A percentile compares a stretch with the other conserved stretches of the same genome.
Conservation (phyloP, 2,797 vertebrate species). For the Poecilia velifera region DNA sequence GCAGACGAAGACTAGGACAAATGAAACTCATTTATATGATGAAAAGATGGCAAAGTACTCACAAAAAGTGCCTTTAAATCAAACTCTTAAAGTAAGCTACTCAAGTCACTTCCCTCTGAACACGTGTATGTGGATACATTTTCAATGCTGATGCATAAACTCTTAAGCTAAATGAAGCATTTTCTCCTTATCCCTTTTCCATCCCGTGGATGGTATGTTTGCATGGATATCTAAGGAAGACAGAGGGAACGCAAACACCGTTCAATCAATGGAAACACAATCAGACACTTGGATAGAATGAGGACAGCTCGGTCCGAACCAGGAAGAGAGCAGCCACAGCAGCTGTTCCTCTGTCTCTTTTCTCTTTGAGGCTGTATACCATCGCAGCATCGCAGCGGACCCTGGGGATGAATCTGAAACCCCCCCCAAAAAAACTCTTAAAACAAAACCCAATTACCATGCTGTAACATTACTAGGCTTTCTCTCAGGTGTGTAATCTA, state of each 20-base stretch:
- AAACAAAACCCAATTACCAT: slow-evolving; percentile 70
- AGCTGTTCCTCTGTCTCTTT: slow-evolving; percentile 70
- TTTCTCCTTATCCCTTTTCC: slow-evolving; percentile 2
- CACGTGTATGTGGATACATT: neutral
- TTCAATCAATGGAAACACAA: slow-evolving; percentile 33
- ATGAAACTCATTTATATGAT: slow-evolving; percentile 15
- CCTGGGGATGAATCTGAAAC: slow-evolving; percentile 53
- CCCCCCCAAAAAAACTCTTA: slow-evolving; percentile 39
- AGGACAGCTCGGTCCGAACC: slow-evolving; percentile 64
- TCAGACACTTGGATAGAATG: slow-evolving; percentile 67
- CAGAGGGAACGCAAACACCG: slow-evolving; percentile 16
- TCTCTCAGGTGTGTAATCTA: slow-evolving; percentile 61
- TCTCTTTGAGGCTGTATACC: slow-evolving; percentile 59
- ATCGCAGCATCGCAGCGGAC: slow-evolving; percentile 56
- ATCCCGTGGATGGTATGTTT: slow-evolving; percentile 9
- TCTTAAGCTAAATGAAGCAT: slow-evolving; percentile 2
- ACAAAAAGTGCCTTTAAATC: neutral
- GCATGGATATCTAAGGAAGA: slow-evolving; percentile 18
- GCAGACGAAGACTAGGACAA: slow-evolving; percentile 58
- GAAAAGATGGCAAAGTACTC: slow-evolving; percentile 6
- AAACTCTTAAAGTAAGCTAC: slow-evolving; percentile 1
- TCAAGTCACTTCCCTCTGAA: neutral
- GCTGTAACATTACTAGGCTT: slow-evolving; percentile 60
- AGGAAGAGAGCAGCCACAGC: slow-evolving; percentile 56
- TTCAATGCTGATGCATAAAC: neutral